These are phyloP conservation scores for Neolamprologus cancellatus DNA, from an alignment of 2,113 vertebrate species.

Conservation along the genomic window DNA sequence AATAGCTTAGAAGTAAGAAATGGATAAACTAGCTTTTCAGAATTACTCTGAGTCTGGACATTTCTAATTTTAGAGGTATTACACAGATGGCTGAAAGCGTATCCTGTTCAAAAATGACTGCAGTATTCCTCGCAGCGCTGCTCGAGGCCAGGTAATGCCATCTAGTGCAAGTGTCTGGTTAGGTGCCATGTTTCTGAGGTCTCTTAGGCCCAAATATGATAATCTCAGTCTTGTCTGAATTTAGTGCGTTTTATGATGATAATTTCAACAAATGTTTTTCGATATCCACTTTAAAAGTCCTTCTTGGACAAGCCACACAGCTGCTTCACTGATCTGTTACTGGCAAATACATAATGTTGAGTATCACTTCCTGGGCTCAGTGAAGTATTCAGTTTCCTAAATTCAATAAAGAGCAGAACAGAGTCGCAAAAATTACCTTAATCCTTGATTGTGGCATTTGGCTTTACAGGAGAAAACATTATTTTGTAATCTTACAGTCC, in stretches of 20 bases:
- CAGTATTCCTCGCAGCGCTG: background rate
- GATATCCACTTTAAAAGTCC: background rate
- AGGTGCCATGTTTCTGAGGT: background rate
- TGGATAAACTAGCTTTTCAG: background rate
- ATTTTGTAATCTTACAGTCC: background rate
- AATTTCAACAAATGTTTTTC: background rate
- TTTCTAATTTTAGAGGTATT: background rate
- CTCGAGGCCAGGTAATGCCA: background rate
- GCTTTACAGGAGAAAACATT: background rate
- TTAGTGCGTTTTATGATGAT: background rate
- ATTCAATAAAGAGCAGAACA: background rate
- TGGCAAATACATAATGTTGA: background rate
- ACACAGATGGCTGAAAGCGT: background rate
- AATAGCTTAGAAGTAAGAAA: background rate
- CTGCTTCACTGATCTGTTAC: background rate
- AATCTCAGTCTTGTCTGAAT: background rate
- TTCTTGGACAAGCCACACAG: background rate
- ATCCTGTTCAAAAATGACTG: background rate
- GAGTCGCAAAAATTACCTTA: background rate
- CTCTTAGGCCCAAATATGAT: background rate
- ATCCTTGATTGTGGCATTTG: background rate
- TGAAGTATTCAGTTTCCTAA: background rate
- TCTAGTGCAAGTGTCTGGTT: background rate
- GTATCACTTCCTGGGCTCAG: background rate
- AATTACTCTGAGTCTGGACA: background rate